Conservation (phyloP, 2,113 vertebrate genomes). For the Micronycteris hirsuta region DNA sequence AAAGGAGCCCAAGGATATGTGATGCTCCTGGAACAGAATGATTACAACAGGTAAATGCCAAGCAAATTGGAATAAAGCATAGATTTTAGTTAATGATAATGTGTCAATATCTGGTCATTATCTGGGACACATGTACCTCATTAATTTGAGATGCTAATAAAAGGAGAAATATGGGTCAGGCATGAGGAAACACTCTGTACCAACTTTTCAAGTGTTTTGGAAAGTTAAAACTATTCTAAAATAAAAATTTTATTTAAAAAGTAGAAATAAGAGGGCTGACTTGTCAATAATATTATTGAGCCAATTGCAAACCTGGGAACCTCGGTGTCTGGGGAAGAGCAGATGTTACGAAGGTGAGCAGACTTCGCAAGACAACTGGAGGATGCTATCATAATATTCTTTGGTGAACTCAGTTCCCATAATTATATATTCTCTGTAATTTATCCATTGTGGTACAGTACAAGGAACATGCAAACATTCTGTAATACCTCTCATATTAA, state of each 20-base stretch:
- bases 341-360: neutral
- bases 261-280: neutral
- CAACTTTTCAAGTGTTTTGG: neutral
- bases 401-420: neutral
- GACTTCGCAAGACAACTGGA: neutral
- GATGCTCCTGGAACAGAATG: neutral
- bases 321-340: neutral
- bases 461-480: neutral
- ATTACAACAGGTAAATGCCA: neutral
- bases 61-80: neutral
- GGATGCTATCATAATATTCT: neutral
- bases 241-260: neutral
- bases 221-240: neutral
- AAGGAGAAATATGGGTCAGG: neutral
- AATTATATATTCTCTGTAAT: neutral
- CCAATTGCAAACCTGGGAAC: neutral
- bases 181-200: neutral
- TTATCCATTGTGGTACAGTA: neutral
- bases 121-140: neutral
- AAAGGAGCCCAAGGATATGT: neutral
- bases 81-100: too few species aligned
- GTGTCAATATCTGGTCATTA: too few species aligned
- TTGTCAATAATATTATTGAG: neutral
- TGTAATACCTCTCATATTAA: neutral
- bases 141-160: neutral